Evolutionary conservation across 2,113 vertebrate species (phyloP).

Genomic region (Brachyhypopomus gauderio): DNA sequence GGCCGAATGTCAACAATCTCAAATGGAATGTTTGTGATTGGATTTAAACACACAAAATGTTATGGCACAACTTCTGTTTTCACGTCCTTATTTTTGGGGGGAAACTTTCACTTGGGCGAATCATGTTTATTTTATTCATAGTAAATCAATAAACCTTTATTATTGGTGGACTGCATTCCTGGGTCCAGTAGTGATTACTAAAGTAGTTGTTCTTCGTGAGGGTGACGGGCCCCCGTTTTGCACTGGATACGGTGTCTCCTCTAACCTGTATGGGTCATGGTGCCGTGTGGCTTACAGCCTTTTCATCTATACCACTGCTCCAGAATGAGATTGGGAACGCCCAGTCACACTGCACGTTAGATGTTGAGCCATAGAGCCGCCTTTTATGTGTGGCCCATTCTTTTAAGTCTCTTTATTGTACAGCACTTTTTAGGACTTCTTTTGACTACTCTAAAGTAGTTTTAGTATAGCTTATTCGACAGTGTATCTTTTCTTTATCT

Average conservation of each 20-base stretch:
- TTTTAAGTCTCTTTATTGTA: neutral
- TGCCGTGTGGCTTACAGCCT: conserved; percentile 63
- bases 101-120: no score
- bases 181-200: no score
- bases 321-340: conserved; percentile 61
- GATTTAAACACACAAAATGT: no score
- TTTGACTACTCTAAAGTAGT: conserved; percentile 1
- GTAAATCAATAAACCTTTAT: no score
- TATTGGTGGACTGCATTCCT: no score
- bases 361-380: neutral
- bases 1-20: no score
- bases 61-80: no score
- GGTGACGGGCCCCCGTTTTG: neutral
- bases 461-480: conserved; percentile 42
- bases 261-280: conserved; percentile 39
- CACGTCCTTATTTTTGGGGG: no score
- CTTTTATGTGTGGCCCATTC: neutral
- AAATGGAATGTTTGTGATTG: no score
- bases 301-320: conserved; percentile 65
- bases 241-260: conserved; percentile 49
- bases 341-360: conserved; percentile 4
- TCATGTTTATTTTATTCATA: no score
- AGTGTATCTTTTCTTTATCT: neutral
- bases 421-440: neutral
- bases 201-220: no score